Evolutionary conservation across 2,888 invertebrate genomes (phyloP).

Genomic region (Elysia crispata): DNA sequence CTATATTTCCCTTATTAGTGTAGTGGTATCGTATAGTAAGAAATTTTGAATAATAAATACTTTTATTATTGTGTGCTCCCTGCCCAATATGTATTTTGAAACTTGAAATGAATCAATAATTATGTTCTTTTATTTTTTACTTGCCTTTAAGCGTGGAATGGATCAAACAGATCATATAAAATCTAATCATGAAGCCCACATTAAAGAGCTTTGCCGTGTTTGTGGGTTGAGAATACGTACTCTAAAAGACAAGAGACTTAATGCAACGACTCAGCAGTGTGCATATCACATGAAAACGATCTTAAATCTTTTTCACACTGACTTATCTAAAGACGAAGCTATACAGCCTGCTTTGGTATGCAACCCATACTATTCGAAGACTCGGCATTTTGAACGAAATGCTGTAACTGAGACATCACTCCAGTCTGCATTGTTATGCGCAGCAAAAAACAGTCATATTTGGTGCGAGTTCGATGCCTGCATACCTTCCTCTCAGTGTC

Average conservation of each 20-base stretch:
- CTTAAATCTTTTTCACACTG: neutral
- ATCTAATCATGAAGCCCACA: neutral
- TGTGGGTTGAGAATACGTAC: neutral
- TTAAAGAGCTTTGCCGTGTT: neutral
- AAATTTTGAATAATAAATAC: no score
- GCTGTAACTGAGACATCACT: neutral
- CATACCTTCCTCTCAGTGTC: neutral
- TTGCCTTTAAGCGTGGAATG: neutral
- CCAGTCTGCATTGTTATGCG: neutral
- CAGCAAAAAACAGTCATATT: neutral
- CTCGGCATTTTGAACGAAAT: neutral
- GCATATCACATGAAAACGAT: neutral
- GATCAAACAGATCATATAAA: neutral
- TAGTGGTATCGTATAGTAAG: no score
- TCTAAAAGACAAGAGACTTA: neutral
- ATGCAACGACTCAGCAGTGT: neutral
- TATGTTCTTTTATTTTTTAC: no score
- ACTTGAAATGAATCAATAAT: no score
- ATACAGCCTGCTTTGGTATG: neutral
- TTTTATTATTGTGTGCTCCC: no score
- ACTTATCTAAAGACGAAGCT: neutral
- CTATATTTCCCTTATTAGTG: no score
- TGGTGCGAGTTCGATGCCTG: neutral
- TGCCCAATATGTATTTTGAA: no score
- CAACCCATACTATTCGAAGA: neutral